Percentiles rank a stretch among this genome's conserved stretches.
Conservation (phyloP, 2,888 invertebrate species). For the Ypsolopha sequella region DNA sequence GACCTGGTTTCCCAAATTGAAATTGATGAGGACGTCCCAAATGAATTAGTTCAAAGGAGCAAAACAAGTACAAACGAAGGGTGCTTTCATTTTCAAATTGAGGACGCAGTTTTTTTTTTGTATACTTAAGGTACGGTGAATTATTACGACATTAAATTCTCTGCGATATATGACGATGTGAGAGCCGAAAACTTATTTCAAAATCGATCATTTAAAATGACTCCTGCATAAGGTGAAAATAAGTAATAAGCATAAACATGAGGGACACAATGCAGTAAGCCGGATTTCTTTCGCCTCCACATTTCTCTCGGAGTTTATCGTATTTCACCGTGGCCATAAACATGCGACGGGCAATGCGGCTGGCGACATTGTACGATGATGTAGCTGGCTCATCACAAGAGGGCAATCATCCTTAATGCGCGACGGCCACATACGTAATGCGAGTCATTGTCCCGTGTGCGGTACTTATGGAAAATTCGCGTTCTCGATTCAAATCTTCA, state of each 20-base stretch:
- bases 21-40: background rate
- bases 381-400: slow-evolving; percentile 67
- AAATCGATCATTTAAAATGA: slow-evolving; percentile 40
- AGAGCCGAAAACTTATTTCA: slow-evolving; percentile 9
- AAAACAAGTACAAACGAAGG: no score
- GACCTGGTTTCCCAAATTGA: no score
- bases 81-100: no score
- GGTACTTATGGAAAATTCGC: slow-evolving; percentile 72
- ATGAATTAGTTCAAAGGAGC: background rate
- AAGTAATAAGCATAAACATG: slow-evolving; percentile 65
- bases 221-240: slow-evolving; percentile 56
- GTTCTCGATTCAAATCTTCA: slow-evolving; percentile 70
- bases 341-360: slow-evolving; percentile 48
- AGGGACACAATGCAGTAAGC: slow-evolving; percentile 51
- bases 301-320: slow-evolving; percentile 59
- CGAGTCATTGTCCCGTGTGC: slow-evolving; percentile 70
- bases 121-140: no score
- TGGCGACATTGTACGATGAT: slow-evolving; percentile 66
- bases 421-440: slow-evolving; percentile 69
- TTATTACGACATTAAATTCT: no score
- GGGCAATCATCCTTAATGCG: slow-evolving; percentile 69
- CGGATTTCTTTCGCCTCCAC: slow-evolving; percentile 62
- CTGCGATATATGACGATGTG: no score
- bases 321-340: slow-evolving; percentile 61
- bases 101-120: no score